Base-by-base conservation (phyloP, 2,113 vertebrate species). In the Aldabrachelys gigantea region DNA sequence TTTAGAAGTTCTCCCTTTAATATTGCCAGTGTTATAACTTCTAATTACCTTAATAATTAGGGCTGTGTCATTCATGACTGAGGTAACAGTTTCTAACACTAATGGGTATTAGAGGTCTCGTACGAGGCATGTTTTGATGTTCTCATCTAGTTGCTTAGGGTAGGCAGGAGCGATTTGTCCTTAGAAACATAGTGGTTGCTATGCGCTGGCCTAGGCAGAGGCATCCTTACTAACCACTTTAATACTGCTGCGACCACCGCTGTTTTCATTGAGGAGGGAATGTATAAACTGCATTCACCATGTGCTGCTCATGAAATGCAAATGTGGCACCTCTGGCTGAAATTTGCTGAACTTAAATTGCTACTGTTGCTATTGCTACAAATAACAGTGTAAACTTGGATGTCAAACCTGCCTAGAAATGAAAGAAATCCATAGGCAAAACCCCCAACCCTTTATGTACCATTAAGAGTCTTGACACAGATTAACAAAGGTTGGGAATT, bases 1-100 rank as follows among this genome's bases (percentile, higher is more conserved):
- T 98, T 98, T 98, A 98, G 98, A 98, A 98, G 98, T 98, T 98
- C 98, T 98, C 97, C 97, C 98, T 98, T 98, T 98, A 98, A 98
- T 98, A 98, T 98, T 98, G 98, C 98, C 98, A 98, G 98, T 98
- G 99, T 99, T 98, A 98, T 99, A 99, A 99, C 98, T 99, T 98
- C 98, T 99, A 99, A 99, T 99, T 99, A 99, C 98, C 98, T 98
- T 98, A 98, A 98, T 99, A 99, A 99, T 99, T 99, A 99, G 98
- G 98, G 98, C 98, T 98, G 98, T 99, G 99, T 99, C 99, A 99
- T 98, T 99, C 98, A 98, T 97, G 98, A 98, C 98, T 96, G 98
- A 98, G 98, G 99, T 98, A 99, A 98, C 98, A 98, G 98, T 98
- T 98, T 98, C 98, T 98, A 99, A 98, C 98, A 97, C 99, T 99